Evolutionary conservation across 2,797 vertebrate species (phyloP).

Genomic region (Otolemur crassicaudatus): DNA sequence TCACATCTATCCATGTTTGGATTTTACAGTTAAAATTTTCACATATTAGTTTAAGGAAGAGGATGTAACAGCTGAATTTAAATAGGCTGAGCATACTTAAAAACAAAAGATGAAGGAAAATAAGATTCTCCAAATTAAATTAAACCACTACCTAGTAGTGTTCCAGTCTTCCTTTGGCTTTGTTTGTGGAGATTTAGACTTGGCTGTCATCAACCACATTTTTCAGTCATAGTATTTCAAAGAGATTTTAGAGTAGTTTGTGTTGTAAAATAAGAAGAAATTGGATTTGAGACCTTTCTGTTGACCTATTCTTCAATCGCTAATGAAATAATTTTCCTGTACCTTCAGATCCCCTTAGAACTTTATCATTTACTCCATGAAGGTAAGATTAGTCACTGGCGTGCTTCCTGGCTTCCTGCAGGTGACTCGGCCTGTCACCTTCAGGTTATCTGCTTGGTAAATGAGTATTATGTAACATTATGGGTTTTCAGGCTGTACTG

Average conservation of each 20-base stretch:
- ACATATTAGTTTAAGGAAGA: not conserved
- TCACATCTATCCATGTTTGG: not conserved
- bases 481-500: not conserved
- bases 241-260: conserved; percentile 3
- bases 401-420: not conserved
- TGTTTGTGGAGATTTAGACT: not conserved
- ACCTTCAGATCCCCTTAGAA: conserved; percentile 52
- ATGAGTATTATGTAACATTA: not conserved
- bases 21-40: not conserved
- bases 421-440: not conserved
- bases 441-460: not conserved
- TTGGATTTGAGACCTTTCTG: conserved; percentile 50
- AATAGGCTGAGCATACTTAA: not conserved
- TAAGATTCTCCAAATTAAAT: not conserved
- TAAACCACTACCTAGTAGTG: not conserved
- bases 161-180: not conserved
- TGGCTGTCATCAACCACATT: not conserved
- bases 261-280: conserved; percentile 64
- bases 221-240: conserved; percentile 49
- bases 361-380: conserved; percentile 6
- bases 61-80: not conserved
- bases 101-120: not conserved
- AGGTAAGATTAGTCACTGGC: not conserved
- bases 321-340: conserved; percentile 62
- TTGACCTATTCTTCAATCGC: conserved; percentile 33